phyloP scores from a whole-genome alignment of 1,140 invertebrate species.

The Bemisia tabaci region DNA sequence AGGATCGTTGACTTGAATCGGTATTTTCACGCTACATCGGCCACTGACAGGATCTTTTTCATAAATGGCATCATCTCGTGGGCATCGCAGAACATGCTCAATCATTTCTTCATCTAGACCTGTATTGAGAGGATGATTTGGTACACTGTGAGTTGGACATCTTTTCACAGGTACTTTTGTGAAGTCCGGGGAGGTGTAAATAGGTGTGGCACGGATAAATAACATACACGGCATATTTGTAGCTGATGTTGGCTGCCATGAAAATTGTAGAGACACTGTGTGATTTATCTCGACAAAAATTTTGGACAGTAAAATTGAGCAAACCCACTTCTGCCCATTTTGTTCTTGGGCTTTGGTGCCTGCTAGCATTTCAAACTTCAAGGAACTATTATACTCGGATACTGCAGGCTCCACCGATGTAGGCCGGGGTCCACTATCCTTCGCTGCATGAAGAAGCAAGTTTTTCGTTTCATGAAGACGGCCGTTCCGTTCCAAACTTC shows the following conservation, averaged over 20 bases:
- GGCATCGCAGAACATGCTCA: conserved; percentile 42
- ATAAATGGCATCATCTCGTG: conserved; percentile 36
- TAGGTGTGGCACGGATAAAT: conserved; percentile 37
- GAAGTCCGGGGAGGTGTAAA: conserved; percentile 41
- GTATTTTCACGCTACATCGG: conserved; percentile 30
- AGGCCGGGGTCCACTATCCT: not conserved
- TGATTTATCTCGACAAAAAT: conserved; percentile 46
- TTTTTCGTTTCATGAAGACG: not conserved
- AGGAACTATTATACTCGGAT: not conserved
- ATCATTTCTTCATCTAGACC: conserved; percentile 24
- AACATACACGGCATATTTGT: conserved; percentile 23
- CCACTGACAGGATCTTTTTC: conserved; percentile 32
- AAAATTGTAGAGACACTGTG: conserved; percentile 38
- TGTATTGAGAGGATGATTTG: too few species aligned
- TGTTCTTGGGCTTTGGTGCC: not conserved
- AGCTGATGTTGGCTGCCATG: conserved; percentile 21
- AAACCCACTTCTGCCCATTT: conserved; percentile 18
- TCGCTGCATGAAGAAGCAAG: not conserved
- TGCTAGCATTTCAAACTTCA: not conserved
- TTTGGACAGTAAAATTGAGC: conserved; percentile 38
- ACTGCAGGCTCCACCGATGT: not conserved
- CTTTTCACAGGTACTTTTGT: conserved; percentile 39
- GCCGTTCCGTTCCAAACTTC: too few species aligned
- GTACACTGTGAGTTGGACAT: conserved; percentile 43
- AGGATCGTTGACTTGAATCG: too few species aligned